Conservation (phyloP, 2,797 vertebrate genomes). For the Bucorvus abyssinicus region DNA sequence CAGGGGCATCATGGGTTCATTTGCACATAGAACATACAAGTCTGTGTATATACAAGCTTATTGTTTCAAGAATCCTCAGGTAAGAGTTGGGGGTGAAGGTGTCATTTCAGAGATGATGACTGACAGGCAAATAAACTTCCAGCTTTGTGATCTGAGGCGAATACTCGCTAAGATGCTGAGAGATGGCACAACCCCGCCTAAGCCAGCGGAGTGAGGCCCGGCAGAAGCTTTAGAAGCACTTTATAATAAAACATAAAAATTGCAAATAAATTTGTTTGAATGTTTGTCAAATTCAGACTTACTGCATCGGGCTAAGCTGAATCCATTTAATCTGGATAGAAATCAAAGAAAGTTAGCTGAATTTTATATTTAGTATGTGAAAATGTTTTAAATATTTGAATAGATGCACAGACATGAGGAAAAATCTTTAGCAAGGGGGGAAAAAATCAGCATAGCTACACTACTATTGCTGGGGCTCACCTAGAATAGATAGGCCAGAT, state of each 20-base stretch:
- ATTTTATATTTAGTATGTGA: background rate
- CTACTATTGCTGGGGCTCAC: background rate
- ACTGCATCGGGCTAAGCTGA: background rate
- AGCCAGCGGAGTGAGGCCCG: background rate
- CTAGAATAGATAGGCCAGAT: background rate
- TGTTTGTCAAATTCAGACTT: background rate
- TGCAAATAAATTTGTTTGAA: background rate
- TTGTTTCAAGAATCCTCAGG: background rate
- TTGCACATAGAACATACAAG: background rate
- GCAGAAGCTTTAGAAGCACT: background rate
- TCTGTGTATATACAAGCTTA: background rate
- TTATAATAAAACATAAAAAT: background rate
- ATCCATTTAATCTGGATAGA: background rate
- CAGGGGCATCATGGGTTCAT: accelerated
- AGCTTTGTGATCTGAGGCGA: background rate
- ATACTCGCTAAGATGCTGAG: background rate
- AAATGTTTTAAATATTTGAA: background rate
- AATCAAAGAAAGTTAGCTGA: background rate
- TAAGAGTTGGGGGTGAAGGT: background rate
- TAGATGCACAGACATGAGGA: background rate
- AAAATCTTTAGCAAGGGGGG: background rate
- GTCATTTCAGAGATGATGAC: background rate
- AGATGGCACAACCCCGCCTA: background rate
- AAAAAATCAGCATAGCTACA: background rate
- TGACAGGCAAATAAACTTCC: background rate